phyloP scores from a whole-genome alignment of 2,113 vertebrate genomes.

The Lophotis ruficrista region DNA sequence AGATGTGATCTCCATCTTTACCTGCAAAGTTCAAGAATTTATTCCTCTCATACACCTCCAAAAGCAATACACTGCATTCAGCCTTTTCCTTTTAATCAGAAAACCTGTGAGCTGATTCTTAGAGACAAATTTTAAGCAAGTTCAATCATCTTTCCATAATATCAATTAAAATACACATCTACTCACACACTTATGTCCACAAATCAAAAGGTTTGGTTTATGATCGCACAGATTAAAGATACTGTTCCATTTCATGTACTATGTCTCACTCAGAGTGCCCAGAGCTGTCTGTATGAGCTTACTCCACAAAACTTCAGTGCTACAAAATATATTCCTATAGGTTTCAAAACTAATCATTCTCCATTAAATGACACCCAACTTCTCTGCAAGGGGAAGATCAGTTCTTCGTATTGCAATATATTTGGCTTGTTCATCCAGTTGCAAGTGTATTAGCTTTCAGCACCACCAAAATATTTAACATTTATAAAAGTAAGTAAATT shows the following conservation, averaged over 20 bases:
- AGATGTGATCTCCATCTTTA: background rate
- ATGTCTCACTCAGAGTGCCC: background rate
- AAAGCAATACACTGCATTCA: background rate
- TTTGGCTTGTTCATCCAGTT: background rate
- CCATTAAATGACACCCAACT: background rate
- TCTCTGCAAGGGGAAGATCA: background rate
- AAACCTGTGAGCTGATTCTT: background rate
- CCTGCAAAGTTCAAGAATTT: background rate
- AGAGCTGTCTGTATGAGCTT: background rate
- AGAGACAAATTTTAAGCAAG: background rate
- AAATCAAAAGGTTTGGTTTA: background rate
- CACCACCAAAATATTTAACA: background rate
- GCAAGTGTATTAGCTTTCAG: background rate
- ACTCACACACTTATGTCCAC: background rate
- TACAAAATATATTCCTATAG: background rate
- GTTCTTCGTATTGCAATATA: background rate
- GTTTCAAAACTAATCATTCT: background rate
- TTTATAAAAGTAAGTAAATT: background rate
- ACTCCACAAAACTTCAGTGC: background rate
- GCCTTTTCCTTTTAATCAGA: background rate
- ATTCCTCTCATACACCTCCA: background rate
- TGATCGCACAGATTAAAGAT: background rate
- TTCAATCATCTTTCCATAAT: background rate
- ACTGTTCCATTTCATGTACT: background rate
- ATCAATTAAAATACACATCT: background rate